Evolutionary conservation across 2,113 vertebrate species (phyloP).

Genomic region (Rhea pennata): DNA sequence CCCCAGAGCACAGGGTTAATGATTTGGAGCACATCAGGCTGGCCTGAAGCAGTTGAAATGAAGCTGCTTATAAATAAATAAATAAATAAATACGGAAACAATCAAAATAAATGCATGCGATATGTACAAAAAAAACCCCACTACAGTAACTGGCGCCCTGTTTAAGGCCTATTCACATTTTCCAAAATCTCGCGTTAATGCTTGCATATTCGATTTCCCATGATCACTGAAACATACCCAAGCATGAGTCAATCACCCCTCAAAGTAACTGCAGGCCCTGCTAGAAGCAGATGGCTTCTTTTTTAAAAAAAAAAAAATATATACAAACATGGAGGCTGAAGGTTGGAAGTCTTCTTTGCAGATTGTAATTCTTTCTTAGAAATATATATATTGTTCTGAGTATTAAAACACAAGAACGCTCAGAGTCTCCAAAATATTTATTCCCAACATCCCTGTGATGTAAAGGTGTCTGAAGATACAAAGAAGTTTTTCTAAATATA

Average conservation of each 20-base stretch:
- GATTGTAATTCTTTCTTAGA: not conserved
- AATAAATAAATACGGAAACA: conserved; percentile 15
- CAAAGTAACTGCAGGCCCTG: not conserved
- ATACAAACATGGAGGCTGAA: not conserved
- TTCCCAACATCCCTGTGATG: not conserved
- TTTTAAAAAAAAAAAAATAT: too few relatives aligned
- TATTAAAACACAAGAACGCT: not conserved
- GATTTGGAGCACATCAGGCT: conserved; percentile 72
- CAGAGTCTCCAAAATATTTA: not conserved
- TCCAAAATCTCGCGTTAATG: not conserved
- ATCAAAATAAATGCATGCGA: conserved; percentile 36
- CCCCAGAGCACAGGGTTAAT: conserved; percentile 79
- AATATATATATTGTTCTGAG: not conserved
- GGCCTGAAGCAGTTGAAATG: conserved; percentile 64
- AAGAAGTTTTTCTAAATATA: not conserved
- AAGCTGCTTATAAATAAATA: conserved; percentile 13
- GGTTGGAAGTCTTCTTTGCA: not conserved
- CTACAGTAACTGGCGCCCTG: not conserved
- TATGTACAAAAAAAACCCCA: not conserved
- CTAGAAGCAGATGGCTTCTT: not conserved
- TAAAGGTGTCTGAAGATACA: not conserved
- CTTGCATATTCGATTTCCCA: not conserved
- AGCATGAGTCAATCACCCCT: not conserved
- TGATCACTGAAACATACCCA: not conserved
- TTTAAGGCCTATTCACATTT: not conserved